Base-by-base conservation (phyloP, 2,888 invertebrate species). In the Heteromurus nitidus region DNA sequence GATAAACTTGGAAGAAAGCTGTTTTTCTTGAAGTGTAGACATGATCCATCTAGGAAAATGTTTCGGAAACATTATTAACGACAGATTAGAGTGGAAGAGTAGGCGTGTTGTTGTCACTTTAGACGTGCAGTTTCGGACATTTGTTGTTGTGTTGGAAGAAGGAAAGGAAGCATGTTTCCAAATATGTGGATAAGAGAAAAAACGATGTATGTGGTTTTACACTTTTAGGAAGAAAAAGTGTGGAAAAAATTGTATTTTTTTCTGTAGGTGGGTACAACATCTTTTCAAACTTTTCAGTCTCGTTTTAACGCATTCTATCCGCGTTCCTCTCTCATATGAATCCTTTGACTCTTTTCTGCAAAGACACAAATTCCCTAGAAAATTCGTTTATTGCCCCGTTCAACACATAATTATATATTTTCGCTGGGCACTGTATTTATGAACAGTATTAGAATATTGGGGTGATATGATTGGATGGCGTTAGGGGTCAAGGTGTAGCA, bases 201-300 rank as follows among this genome's bases (percentile, higher is more conserved):
- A n/a, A n/a, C n/a, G n/a, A n/a, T n/a, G n/a, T n/a, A n/a, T n/a
- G n/a, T n/a, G n/a, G n/a, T n/a, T n/a, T n/a, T n/a, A n/a, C n/a
- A n/a, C n/a, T n/a, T n/a, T n/a, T n/a, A 36, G 47, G 55, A 55
- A 22, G 55, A 55, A 22, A 22, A 55, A 9, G 55, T 22, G 2
- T 3, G 16, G 22, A 55, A 24, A 24, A 24, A 3, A 7, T 3
- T 55, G 55, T 55, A 9, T 55, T 3, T 55, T 20, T 55, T 24
- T 36, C 22, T 55, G 22, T 9, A 55, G 55, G 55, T 55, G 55
- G 55, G 55, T 24, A 3, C 24, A 20, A 24, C 24, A 3, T 3
- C 22, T 55, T 24, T 24, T 55, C 24, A 24, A 13, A 55, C 3
- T 5, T 55, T 55, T 55, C 55, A 55, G 55, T 55, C 55, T 55